phyloP scores from a whole-genome alignment of 2,888 invertebrate genomes.

The Drosophila peninsularis region DNA sequence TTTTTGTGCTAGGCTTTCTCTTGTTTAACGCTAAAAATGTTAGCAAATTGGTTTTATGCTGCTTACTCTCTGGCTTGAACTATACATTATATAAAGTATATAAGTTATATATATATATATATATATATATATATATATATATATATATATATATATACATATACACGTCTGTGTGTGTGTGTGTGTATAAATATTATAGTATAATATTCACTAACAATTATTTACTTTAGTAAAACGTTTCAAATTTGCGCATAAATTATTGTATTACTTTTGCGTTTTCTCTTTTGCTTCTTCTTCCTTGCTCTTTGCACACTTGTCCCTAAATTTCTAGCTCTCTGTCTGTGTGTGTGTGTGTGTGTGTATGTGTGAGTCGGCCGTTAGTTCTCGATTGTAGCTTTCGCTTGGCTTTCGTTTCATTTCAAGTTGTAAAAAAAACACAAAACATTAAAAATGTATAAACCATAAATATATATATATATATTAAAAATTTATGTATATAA shows the following conservation, averaged over 20 bases:
- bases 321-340: slow-evolving; percentile 36
- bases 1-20: slow-evolving; percentile 65
- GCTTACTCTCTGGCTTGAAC: slow-evolving; percentile 59
- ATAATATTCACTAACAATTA: slow-evolving; percentile 78
- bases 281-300: slow-evolving; percentile 10
- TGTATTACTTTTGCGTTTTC: slow-evolving; percentile 57
- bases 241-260: slow-evolving; percentile 78
- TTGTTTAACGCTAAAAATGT: slow-evolving; percentile 61
- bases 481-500: slow-evolving; percentile 19
- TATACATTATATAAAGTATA: slow-evolving; percentile 73
- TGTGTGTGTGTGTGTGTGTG: slow-evolving; percentile 7
- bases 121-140: not conserved
- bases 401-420: slow-evolving; percentile 42
- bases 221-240: slow-evolving; percentile 77
- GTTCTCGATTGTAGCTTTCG: slow-evolving; percentile 36
- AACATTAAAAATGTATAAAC: slow-evolving; percentile 53
- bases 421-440: slow-evolving; percentile 59
- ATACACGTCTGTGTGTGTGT: slow-evolving; percentile 52
- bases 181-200: slow-evolving; percentile 60
- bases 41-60: slow-evolving; percentile 60
- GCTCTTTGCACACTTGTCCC: slow-evolving; percentile 53
- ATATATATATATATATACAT: not conserved
- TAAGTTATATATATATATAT: slow-evolving; percentile 41
- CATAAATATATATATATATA: slow-evolving; percentile 34
- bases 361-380: slow-evolving; percentile 37